phyloP scores from a whole-genome alignment of 2,797 vertebrate species.

The Sebastes hubbsi region DNA sequence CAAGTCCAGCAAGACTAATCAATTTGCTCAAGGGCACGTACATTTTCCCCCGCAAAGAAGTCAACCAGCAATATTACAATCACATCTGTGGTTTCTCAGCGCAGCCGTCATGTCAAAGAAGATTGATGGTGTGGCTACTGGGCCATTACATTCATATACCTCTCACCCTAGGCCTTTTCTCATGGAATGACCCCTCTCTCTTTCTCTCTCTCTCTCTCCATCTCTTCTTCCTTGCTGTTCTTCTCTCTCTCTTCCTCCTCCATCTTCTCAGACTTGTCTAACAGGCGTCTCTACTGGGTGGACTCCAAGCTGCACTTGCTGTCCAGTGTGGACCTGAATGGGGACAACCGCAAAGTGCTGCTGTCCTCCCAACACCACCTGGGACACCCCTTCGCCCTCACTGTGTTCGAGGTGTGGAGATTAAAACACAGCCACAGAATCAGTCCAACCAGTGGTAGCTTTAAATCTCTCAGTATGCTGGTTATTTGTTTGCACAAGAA shows the following conservation, averaged over 20 bases:
- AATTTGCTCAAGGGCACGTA: conserved; percentile 62
- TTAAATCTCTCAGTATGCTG: not conserved
- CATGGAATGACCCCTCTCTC: conserved; percentile 56
- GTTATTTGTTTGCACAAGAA: not conserved
- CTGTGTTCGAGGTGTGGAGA: conserved; percentile 93
- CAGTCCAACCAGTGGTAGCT: not conserved
- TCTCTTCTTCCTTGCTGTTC: conserved; percentile 8
- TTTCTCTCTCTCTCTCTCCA: conserved; percentile 33
- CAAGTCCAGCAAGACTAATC: conserved; percentile 56
- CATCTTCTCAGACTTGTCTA: conserved; percentile 88
- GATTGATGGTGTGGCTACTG: conserved; percentile 72
- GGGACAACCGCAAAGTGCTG: conserved; percentile 92
- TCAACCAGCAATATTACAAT: conserved; percentile 70
- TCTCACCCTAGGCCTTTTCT: conserved; percentile 62
- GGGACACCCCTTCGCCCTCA: conserved; percentile 94
- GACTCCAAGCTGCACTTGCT: conserved; percentile 97
- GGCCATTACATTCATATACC: conserved; percentile 70
- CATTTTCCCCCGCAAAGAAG: conserved; percentile 44
- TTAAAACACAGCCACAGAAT: not conserved
- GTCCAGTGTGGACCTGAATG: conserved; percentile 94
- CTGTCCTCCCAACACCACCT: conserved; percentile 91
- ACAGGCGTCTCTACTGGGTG: conserved; percentile 97
- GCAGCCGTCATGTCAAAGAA: conserved; percentile 58
- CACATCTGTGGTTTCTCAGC: conserved; percentile 68
- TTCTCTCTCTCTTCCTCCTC: not conserved